Conservation (phyloP, 2,113 vertebrate species). For the Stomatorhinus ivindoensis region DNA sequence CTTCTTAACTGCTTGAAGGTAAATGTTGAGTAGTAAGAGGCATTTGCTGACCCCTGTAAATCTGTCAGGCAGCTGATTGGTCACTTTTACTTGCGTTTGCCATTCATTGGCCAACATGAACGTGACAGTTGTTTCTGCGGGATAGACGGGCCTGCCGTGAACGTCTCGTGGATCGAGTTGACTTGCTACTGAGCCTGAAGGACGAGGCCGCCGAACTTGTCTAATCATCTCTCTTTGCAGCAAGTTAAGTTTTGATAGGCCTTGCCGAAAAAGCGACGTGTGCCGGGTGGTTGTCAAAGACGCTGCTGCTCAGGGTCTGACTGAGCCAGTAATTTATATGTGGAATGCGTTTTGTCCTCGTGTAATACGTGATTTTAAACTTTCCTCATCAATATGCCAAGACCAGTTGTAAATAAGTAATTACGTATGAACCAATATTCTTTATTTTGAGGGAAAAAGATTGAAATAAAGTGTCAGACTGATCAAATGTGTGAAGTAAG, state of each 20-base stretch:
- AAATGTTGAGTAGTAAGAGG: conserved; percentile 5
- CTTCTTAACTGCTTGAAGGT: neutral
- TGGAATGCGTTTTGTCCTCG: conserved; percentile 27
- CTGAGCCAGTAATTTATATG: conserved; percentile 18
- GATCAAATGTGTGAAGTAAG: neutral
- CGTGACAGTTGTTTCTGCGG: neutral
- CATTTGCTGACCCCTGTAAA: neutral
- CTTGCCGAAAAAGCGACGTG: neutral
- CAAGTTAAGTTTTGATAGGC: neutral
- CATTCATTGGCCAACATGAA: neutral
- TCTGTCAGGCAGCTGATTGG: neutral
- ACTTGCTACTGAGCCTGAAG: neutral
- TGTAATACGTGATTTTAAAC: conserved; percentile 29
- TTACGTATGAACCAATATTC: conserved; percentile 22
- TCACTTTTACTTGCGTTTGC: neutral
- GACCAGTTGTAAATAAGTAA: conserved; percentile 39
- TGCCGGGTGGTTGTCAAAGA: neutral
- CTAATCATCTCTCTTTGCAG: neutral
- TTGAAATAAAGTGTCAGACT: conserved; percentile 9
- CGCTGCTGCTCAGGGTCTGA: conserved; percentile 22
- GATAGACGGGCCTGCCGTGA: no score
- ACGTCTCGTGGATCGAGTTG: neutral
- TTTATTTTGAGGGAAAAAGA: neutral
- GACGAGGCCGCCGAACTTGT: neutral
- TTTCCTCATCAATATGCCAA: conserved; percentile 27